Base-by-base conservation (phyloP, 1,140 invertebrate genomes). In the Pachypeltis micranthus region DNA sequence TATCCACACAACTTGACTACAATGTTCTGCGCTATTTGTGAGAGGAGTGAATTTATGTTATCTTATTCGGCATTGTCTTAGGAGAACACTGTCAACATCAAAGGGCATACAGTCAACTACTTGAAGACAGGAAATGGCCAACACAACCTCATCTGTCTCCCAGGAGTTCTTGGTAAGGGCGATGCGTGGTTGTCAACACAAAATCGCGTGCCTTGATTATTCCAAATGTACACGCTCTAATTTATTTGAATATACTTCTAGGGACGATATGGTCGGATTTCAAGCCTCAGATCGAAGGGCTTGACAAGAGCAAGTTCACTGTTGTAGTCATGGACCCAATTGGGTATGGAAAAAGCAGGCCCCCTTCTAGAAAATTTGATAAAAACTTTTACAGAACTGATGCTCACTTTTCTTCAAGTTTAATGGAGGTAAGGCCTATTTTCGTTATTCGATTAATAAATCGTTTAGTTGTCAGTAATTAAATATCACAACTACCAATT, bases 301-400 rank as follows among this genome's bases (percentile, higher is more conserved):
- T 92, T 16, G 78, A 86, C 66, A 76, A 76, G 65, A 75, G 82
- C 0, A 83, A 87, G 66, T 85, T 90, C 62, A 89, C 84, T 7
- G 67, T 93, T 12, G 77, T 93, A n/a, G 85, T 81, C 0, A 91
- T 89, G 86, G 91, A 94, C 76, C 90, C 91, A 2, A 87, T 89
- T 1, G 90, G 91, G 1, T 93, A 91, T 78, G 91, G 91, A 7
- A 83, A 83, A 62, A 92, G 88, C 67, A 80, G 85, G 65, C 90
- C 91, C 3, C 89, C 90, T 1, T 74, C 85, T 24, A 78, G 86
- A 66, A 76, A 82, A 21, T 93, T 88, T 72, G 74, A 80, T 0
- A 65, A 77, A 3, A 77, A 89, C 66, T 92, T 90, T 72, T 86
- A 83, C 65, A 76, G 85, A 47, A 80, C 79, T 67, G 91, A 95